Percentiles rank a stretch among this genome's conserved stretches.
Evolutionary conservation across 2,888 invertebrate genomes (phyloP).

Genomic region (Cremastobaeus sp.): DNA sequence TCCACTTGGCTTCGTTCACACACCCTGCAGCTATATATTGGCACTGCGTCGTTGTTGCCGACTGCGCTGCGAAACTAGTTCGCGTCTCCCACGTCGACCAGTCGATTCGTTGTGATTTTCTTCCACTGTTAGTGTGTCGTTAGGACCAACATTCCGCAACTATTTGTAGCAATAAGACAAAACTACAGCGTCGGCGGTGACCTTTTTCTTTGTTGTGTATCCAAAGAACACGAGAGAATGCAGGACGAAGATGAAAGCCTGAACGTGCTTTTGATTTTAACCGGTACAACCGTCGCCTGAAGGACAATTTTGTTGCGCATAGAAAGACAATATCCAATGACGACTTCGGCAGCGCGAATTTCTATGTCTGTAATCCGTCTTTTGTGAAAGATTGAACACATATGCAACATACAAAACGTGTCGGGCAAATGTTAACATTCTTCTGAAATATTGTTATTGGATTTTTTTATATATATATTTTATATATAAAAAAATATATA

Average conservation of each 20-base stretch:
- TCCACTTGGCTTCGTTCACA: too few relatives aligned
- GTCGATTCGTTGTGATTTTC: constrained; percentile 8
- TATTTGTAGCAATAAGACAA: constrained; percentile 28
- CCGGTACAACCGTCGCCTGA: constrained; percentile 44
- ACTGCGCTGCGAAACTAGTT: too few relatives aligned
- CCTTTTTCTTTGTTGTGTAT: constrained; percentile 24
- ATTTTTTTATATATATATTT: too few relatives aligned
- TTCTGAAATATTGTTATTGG: too few relatives aligned
- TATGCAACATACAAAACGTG: too few relatives aligned
- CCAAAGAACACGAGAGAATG: constrained; percentile 8
- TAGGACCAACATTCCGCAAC: constrained; percentile 4
- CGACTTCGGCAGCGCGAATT: constrained; percentile 25
- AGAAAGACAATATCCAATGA: constrained; percentile 49
- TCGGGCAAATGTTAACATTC: too few relatives aligned
- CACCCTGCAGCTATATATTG: neutral
- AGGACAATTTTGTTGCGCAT: constrained; percentile 41
- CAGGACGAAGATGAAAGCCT: constrained; percentile 4
- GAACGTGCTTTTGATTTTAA: constrained; percentile 43
- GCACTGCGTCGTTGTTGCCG: constrained; percentile 6
- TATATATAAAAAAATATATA: too few relatives aligned
- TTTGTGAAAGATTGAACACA: too few relatives aligned
- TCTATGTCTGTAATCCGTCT: too few relatives aligned
- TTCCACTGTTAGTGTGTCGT: constrained; percentile 21
- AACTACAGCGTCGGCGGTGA: constrained; percentile 17
- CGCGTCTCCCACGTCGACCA: neutral